Base-by-base conservation (phyloP, 2,797 vertebrate genomes). In the Tangara arthus region DNA sequence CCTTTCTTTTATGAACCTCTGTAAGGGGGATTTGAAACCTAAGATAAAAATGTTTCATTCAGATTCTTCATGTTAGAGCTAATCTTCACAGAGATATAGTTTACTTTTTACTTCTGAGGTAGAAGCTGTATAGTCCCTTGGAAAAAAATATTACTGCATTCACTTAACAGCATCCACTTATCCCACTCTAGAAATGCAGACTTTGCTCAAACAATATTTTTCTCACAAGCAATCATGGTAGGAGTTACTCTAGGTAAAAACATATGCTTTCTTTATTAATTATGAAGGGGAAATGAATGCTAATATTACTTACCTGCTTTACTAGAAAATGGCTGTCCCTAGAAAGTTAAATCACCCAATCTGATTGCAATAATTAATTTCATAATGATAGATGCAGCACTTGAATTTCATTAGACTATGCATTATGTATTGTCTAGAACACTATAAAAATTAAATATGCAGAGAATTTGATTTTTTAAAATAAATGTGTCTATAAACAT, bases 41-140 rank as follows among this genome's bases (percentile, higher is more conserved):
- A n/a, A 87, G 87, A 84, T 70, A 63, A 84, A 92, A 87, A 69
- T 44, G 10, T n/a, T 83, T 91, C 47, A 20, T 84, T 93, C 87
- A 35, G 39, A 76, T 87, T 56, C 47, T 79, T 87, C 13, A 2
- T 80, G 52, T 87, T 79, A 59, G 13, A 79, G 52, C 5, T 84
- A 69, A 82, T 87, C 78, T 92, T 94, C 71, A 82, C 28, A 87
- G 42, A 78, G 16, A 11, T 44, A 4, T 24, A 52, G 47, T 79
- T 92, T 87, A 52, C 16, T 69, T 82, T 82, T 84, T 37, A 55
- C 9, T 87, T 76, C 42, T 52, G 10, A 87, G 26, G 6, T 26
- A 79, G 50, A 84, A 95, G 34, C 4, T 59, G 21, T 55, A 50
- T 18, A 24, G 3, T 59, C 26, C 13, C 26, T 41, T 56, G 23